Base-by-base conservation (phyloP, 2,113 vertebrate species). In the Bubo bubo region DNA sequence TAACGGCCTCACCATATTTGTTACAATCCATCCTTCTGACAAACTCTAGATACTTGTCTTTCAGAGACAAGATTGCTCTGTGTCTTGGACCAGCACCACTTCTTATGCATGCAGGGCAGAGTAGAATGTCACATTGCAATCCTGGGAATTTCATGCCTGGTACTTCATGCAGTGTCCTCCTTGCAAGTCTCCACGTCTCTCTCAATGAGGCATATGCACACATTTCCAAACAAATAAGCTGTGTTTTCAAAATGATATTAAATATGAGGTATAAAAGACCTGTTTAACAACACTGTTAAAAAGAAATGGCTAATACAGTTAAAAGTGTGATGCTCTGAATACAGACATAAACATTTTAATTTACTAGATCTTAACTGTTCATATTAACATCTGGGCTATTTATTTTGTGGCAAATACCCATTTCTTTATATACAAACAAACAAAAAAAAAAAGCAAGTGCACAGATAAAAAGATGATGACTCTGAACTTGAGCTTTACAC, bases 151-250 rank as follows among this genome's bases (percentile, higher is more conserved):
- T 96, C 81, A 91, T 58, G 93, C 88, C 96, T 97, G 87, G 94
- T 68, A 67, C 55, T 90, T 90, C 93, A 88, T 50, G 86, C 73
- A 75, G 89, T 21, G 66, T 96, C 95, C 84, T 95, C 86, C 93
- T 92, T 71, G 93, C 93, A 63, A 72, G 79, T 79, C 95, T 96
- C 79, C 76, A 28, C 13, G 8, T 70, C 67, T 73, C 88, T 75
- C 90, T 99, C 98, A 99, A 55, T 99, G 99, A 97, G 98, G 98
- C 92, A 98, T 96, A 59, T 99, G 99, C 94, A 99, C 98, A 92
- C 99, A 99, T 97, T 99, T 99, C 99, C 99, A 99, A 90, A 99
- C 98, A 98, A 99, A 99, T 86, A 99, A 98, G 98, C 99, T 99
- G 94, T 17, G 94, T 91, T 97, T 80, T 93, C 58, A 96, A 79